phyloP scores from a whole-genome alignment of 2,113 vertebrate genomes.

The Hemicordylus capensis region DNA sequence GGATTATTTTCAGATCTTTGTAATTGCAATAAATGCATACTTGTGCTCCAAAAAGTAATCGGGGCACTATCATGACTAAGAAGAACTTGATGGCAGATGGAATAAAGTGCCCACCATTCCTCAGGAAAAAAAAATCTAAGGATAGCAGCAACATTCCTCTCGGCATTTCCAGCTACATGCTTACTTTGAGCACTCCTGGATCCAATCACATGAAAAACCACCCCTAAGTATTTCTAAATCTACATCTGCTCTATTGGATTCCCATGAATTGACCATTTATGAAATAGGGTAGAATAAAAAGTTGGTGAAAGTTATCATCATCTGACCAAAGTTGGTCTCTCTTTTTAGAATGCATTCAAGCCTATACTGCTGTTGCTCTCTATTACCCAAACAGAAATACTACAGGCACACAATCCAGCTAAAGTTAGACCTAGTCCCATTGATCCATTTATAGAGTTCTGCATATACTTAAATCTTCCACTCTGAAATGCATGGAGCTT shows the following conservation, averaged over 20 bases:
- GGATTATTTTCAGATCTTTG: too few relatives aligned
- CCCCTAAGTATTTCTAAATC: neutral
- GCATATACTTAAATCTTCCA: neutral
- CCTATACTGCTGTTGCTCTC: neutral
- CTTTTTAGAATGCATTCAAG: neutral
- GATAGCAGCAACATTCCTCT: too few relatives aligned
- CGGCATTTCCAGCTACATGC: too few relatives aligned
- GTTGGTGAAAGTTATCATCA: neutral
- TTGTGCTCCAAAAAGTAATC: too few relatives aligned
- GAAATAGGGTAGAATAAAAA: neutral
- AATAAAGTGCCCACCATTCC: too few relatives aligned
- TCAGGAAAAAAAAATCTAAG: too few relatives aligned
- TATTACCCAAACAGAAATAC: neutral
- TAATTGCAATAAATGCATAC: too few relatives aligned
- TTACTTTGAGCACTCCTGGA: too few relatives aligned
- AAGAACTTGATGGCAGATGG: too few relatives aligned
- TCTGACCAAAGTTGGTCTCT: neutral
- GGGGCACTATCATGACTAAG: too few relatives aligned
- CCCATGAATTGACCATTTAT: neutral
- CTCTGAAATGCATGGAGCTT: neutral
- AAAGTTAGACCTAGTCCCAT: neutral
- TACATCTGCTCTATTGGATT: too few relatives aligned
- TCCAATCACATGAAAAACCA: neutral
- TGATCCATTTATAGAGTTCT: too few relatives aligned
- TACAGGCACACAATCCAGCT: neutral